Evolutionary conservation across 2,113 vertebrate species (phyloP), one percentile per base, ranked within the genome.

Genomic region (Pterocles burchelli): DNA sequence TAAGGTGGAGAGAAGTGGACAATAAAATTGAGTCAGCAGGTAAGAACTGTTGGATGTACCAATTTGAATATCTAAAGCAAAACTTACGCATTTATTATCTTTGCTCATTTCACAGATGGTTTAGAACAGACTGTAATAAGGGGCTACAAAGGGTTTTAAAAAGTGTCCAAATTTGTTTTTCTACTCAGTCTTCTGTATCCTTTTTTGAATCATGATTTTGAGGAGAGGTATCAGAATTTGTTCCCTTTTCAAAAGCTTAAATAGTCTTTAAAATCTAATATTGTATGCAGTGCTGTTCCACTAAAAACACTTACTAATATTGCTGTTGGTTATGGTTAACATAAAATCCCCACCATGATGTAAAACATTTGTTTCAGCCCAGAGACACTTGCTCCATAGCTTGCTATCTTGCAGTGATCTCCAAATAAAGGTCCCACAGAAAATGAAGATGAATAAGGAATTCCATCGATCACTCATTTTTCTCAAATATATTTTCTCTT

Each of bases 11-110:
- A 85, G 82, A 79, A 75, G 43, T 73, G 77, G 87, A 89, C 86
- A 71, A 62, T 83, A 89, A 92, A 87, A 96, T 55, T 79, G 61
- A 95, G 45, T 82, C 70, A 85, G 41, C 57, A 85, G 84, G 46
- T 25, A 89, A 55, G 43, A 84, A 68, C 7, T 57, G 49, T 45
- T 83, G 19, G 33, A 61, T 61, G 33, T 31, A 61, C 18, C 33
- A 57, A 79, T 59, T n/a, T 90, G 46, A 92, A 49, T 89, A 79
- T 6, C 28, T 65, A 74, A 59, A 81, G 36, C 16, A 89, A 70
- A 88, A 71, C 24, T 59, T 68, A 11, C 11, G 15, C 9, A 34
- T 57, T 87, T 74, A 67, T 71, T 89, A 46, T 34, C 25, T 55
- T 66, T 63, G 25, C 8, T 7, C 26, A 65, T 67, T 65, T 89